Conservation (phyloP, 2,797 vertebrate species). For the Gallinago nigripennis region DNA sequence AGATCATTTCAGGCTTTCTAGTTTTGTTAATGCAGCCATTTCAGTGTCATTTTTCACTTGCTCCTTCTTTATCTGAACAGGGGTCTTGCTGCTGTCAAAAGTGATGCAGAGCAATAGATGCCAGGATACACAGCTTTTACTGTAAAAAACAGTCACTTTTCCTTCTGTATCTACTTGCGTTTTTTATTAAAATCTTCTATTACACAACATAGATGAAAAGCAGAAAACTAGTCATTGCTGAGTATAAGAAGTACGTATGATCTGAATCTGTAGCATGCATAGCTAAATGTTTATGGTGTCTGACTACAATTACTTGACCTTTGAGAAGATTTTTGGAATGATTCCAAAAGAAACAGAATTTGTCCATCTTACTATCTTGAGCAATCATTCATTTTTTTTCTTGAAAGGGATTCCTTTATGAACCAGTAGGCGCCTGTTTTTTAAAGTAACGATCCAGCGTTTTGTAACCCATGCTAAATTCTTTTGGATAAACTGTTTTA, state of each 20-base stretch:
- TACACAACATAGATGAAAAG: slow-evolving; percentile 30
- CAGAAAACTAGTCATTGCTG: not conserved
- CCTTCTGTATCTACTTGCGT: not conserved
- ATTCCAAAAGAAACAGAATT: not conserved
- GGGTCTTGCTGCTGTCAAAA: not conserved
- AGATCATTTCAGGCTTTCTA: not conserved
- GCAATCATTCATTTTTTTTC: slow-evolving; percentile 54
- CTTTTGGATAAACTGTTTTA: slow-evolving; percentile 48
- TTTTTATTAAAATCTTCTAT: slow-evolving; percentile 22
- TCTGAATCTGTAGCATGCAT: not conserved
- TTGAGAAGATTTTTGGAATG: slow-evolving; percentile 27
- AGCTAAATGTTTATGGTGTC: not conserved
- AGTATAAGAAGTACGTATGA: not conserved
- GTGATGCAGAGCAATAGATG: not conserved
- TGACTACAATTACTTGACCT: slow-evolving; percentile 39
- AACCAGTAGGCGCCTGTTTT: slow-evolving; percentile 56
- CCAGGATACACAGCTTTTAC: slow-evolving; percentile 11
- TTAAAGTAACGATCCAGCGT: slow-evolving; percentile 37
- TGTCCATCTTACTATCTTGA: slow-evolving; percentile 48
- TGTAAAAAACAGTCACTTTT: slow-evolving; percentile 16
- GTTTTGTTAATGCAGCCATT: not conserved
- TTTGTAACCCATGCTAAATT: slow-evolving; percentile 60
- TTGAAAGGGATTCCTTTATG: slow-evolving; percentile 62
- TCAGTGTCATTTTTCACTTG: not conserved
- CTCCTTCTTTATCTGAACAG: not conserved